These are phyloP conservation scores for Propithecus perrieri DNA, from an alignment of 2,797 vertebrate species.

Conservation along the genomic window DNA sequence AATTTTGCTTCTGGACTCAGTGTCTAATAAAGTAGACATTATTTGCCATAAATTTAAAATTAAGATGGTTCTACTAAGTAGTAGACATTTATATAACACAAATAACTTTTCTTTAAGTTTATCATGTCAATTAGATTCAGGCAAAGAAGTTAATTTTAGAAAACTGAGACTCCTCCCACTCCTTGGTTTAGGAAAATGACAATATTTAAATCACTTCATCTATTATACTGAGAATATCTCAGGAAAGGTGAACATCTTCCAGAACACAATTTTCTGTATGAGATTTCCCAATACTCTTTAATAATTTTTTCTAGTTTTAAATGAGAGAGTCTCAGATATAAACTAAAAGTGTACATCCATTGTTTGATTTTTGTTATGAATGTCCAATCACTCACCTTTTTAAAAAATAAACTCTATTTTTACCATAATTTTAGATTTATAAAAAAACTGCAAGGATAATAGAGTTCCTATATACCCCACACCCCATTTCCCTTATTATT, in stretches of 20 bases:
- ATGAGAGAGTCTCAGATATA: neutral
- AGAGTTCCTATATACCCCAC: neutral
- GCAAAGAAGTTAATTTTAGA: neutral
- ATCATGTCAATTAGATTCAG: neutral
- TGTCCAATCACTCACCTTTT: neutral
- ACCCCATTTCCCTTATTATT: neutral
- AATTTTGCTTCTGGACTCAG: neutral
- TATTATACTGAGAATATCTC: neutral
- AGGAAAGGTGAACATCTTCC: neutral
- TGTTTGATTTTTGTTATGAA: constrained; percentile 5
- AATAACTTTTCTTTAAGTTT: neutral
- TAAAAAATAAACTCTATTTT: neutral
- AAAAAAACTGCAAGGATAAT: neutral
- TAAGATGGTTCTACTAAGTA: neutral
- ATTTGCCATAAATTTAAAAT: constrained; percentile 25
- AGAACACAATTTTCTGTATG: neutral
- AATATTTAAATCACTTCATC: neutral
- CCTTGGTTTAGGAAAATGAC: neutral
- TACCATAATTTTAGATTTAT: neutral
- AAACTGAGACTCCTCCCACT: neutral
- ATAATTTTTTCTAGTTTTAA: neutral
- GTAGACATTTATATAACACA: neutral
- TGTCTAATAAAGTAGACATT: neutral
- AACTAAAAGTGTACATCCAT: neutral
- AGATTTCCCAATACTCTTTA: neutral